Evolutionary conservation across 1,140 invertebrate genomes (phyloP).

Genomic region (Steinernema feltiae): DNA sequence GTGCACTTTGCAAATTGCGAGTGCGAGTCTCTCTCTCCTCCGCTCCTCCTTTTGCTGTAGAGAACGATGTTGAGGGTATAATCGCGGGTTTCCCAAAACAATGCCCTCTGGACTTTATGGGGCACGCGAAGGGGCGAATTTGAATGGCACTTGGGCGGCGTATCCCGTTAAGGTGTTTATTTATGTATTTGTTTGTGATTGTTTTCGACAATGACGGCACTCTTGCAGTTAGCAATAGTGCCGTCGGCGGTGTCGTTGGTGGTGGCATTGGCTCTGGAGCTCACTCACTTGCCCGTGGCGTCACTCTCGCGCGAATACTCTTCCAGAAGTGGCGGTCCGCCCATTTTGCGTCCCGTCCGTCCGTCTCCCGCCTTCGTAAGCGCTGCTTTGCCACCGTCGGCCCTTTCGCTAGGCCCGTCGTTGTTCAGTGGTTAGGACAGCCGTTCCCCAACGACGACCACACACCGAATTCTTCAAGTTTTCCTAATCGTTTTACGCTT

Average conservation of each 20-base stretch:
- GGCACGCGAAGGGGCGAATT: background rate
- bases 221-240: background rate
- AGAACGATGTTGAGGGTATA: background rate
- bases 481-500: background rate
- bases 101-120: background rate
- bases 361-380: background rate
- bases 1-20: no score
- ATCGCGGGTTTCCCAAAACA: background rate
- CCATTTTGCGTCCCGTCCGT: background rate
- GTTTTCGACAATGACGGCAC: background rate
- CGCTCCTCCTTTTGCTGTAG: background rate
- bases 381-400: background rate
- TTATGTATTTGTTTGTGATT: background rate
- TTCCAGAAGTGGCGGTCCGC: slow-evolving; percentile 14
- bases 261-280: background rate
- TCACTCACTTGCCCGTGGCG: slow-evolving; percentile 8
- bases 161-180: background rate
- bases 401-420: background rate
- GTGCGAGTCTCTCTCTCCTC: no score
- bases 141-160: no score
- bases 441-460: background rate
- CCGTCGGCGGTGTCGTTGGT: background rate
- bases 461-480: background rate
- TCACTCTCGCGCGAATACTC: slow-evolving; percentile 14
- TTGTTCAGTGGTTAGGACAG: background rate